A percentile compares a stretch with the other conserved stretches of the same genome.
Conservation (phyloP, 2,113 vertebrate species). For the Paramisgurnus dabryanus region DNA sequence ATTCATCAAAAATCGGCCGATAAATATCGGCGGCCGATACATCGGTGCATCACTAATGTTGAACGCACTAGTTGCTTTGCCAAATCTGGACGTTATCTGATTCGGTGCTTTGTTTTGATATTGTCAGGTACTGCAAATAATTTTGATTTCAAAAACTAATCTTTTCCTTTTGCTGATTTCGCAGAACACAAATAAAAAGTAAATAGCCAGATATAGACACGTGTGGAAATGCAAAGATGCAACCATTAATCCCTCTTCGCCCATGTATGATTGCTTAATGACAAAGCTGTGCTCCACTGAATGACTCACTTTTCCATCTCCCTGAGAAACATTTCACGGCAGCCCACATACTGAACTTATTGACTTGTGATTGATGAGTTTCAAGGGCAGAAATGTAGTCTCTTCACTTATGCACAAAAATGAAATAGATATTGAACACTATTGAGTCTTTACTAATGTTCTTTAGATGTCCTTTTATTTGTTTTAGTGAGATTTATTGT, state of each 20-base stretch:
- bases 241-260: not conserved
- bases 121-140: not conserved
- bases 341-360: not conserved
- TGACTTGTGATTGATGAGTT: not conserved
- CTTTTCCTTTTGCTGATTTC: not conserved
- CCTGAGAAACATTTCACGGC: not conserved
- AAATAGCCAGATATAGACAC: not conserved
- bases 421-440: not conserved
- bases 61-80: too few species aligned
- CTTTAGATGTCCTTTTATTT: not conserved
- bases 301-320: conserved; percentile 7
- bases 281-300: conserved; percentile 7
- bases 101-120: not conserved
- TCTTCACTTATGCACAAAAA: not conserved
- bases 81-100: not conserved
- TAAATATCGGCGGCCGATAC: too few species aligned
- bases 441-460: not conserved
- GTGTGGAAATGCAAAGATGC: not conserved
- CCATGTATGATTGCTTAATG: not conserved
- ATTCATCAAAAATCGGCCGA: too few species aligned
- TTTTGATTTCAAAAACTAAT: not conserved
- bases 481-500: not conserved
- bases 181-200: not conserved
- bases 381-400: not conserved
- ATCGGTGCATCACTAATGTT: too few species aligned